Evolutionary conservation across 2,113 vertebrate species (phyloP).

Genomic region (Podarcis cretensis): DNA sequence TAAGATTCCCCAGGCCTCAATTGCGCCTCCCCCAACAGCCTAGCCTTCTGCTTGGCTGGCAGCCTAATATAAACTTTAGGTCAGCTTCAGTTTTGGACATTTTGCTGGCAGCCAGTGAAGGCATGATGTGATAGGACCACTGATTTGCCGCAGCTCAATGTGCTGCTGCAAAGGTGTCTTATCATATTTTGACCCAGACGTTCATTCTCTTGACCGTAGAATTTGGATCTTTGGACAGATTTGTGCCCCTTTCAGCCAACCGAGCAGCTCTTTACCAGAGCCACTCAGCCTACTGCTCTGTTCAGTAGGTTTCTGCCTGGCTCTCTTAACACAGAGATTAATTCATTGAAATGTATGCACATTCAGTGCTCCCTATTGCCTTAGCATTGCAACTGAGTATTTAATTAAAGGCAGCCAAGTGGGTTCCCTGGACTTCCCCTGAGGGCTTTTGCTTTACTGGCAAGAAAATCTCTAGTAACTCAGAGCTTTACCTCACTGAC

Average conservation of each 20-base stretch:
- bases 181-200: not conserved
- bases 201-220: not conserved
- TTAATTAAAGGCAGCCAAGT: not conserved
- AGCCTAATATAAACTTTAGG: not conserved
- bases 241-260: too few species aligned
- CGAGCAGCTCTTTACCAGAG: too few species aligned
- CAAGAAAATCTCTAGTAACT: not conserved
- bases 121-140: too few species aligned
- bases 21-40: not conserved
- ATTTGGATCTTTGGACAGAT: not conserved
- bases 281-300: not conserved
- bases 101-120: not conserved
- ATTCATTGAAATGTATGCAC: not conserved
- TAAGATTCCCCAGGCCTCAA: not conserved
- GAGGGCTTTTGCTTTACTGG: not conserved
- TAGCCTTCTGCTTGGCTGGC: not conserved
- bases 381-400: not conserved
- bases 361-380: not conserved
- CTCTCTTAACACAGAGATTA: not conserved
- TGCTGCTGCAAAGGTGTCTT: not conserved
- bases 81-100: not conserved
- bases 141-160: not conserved
- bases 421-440: not conserved
- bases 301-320: not conserved
- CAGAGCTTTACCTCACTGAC: conserved; percentile 3